These are phyloP conservation scores for Incurvaria masculella DNA, from an alignment of 2,888 invertebrate genomes.

Conservation along the genomic window DNA sequence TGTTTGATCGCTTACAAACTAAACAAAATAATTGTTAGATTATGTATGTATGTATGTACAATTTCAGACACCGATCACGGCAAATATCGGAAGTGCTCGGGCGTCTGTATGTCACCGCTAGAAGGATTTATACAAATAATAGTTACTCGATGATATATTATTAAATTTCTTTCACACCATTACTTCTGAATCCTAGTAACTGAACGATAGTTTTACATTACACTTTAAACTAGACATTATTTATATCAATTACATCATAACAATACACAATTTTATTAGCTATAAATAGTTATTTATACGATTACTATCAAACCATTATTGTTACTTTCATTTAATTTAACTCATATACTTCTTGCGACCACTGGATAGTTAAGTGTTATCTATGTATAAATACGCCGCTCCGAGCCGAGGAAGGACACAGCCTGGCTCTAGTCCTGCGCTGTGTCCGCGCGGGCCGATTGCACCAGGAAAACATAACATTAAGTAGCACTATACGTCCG, in stretches of 20 bases:
- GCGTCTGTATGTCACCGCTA: not conserved
- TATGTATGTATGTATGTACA: not conserved
- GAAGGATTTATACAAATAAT: not conserved
- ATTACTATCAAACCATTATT: slow-evolving; percentile 54
- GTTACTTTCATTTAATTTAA: slow-evolving; percentile 42
- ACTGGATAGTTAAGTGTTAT: slow-evolving; percentile 14
- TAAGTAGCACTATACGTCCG: slow-evolving; percentile 22
- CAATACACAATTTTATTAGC: slow-evolving; percentile 59
- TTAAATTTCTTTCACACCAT: not conserved
- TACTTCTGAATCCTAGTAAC: not conserved
- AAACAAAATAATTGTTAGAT: not conserved
- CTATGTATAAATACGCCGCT: slow-evolving; percentile 23
- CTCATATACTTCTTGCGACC: slow-evolving; percentile 22
- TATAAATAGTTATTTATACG: slow-evolving; percentile 53
- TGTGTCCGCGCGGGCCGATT: slow-evolving; percentile 22
- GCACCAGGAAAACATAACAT: slow-evolving; percentile 28
- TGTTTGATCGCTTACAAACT: not conserved
- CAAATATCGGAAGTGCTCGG: too few relatives aligned
- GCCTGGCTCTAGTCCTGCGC: not conserved
- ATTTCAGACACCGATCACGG: not conserved
- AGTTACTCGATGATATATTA: not conserved
- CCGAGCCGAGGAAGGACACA: not conserved
- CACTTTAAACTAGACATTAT: slow-evolving; percentile 28
- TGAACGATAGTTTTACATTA: not conserved
- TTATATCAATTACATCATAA: slow-evolving; percentile 54